Conservation (phyloP, 2,888 invertebrate species). For the Acronicta alni region DNA sequence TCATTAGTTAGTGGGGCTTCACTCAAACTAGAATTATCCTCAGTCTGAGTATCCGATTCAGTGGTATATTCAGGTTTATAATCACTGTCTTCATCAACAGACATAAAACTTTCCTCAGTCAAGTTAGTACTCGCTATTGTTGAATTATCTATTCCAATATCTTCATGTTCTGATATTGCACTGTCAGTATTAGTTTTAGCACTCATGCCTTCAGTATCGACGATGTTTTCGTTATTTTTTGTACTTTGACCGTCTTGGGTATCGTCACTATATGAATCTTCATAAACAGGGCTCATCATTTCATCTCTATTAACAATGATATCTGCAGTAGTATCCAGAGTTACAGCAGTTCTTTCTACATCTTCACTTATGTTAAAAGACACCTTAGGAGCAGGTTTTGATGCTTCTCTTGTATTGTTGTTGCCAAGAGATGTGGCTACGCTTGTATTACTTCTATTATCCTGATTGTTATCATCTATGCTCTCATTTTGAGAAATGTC, state of each 20-base stretch:
- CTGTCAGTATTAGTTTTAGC: constrained; percentile 10
- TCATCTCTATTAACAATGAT: not conserved
- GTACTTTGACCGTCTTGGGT: constrained; percentile 9
- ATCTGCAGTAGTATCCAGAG: constrained; percentile 1
- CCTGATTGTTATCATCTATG: constrained; percentile 26
- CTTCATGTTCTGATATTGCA: constrained; percentile 10
- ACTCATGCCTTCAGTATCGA: constrained; percentile 6
- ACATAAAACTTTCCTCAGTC: constrained; percentile 20
- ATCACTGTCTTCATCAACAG: constrained; percentile 40
- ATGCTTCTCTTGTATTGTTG: constrained; percentile 15
- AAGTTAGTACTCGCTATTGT: constrained; percentile 4
- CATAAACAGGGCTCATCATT: constrained; percentile 39
- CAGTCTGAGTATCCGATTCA: constrained; percentile 34
- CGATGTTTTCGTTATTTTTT: constrained; percentile 11
- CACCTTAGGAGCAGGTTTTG: constrained; percentile 1
- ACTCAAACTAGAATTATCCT: constrained; percentile 25
- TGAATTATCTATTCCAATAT: constrained; percentile 25
- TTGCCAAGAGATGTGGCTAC: constrained; percentile 8
- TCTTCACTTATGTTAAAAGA: constrained; percentile 5
- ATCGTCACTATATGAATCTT: constrained; percentile 23
- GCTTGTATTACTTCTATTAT: constrained; percentile 15
- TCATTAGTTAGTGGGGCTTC: constrained; percentile 11
- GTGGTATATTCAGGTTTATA: constrained; percentile 27
- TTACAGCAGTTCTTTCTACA: constrained; percentile 4
- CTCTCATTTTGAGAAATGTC: constrained; percentile 34